Percentiles rank a stretch among this genome's conserved stretches.
These are phyloP conservation scores for Corythornis cristatus DNA, from an alignment of 2,113 vertebrate genomes.

Conservation along the genomic window DNA sequence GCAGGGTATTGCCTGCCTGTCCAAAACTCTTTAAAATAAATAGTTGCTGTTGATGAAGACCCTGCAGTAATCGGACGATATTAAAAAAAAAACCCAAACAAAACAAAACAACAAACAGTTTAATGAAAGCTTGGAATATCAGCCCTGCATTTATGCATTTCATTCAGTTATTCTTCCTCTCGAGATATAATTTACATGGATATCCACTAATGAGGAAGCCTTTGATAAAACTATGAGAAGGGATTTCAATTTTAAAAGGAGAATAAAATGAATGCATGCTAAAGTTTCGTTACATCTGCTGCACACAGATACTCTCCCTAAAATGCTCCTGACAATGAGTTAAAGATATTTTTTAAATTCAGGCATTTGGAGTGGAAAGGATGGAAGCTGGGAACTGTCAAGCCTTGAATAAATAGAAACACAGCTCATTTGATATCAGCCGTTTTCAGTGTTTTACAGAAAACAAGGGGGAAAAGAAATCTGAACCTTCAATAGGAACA, in stretches of 20 bases:
- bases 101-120: neutral
- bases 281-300: neutral
- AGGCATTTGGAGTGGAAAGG: neutral
- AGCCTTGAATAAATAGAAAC: neutral
- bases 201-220: neutral
- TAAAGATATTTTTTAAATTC: neutral
- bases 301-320: neutral
- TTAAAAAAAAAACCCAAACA: neutral
- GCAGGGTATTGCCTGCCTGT: neutral
- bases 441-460: neutral
- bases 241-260: neutral
- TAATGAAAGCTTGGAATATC: neutral
- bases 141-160: neutral
- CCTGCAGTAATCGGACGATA: neutral
- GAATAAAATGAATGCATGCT: neutral
- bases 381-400: neutral
- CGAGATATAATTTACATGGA: neutral
- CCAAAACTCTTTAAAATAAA: neutral
- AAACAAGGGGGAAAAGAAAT: constrained; percentile 17
- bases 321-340: neutral
- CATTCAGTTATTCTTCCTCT: neutral
- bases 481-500: neutral
- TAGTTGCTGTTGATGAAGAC: fast-evolving
- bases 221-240: neutral
- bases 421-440: neutral